phyloP scores from a whole-genome alignment of 2,113 vertebrate species.

The Paratilapia polleni region DNA sequence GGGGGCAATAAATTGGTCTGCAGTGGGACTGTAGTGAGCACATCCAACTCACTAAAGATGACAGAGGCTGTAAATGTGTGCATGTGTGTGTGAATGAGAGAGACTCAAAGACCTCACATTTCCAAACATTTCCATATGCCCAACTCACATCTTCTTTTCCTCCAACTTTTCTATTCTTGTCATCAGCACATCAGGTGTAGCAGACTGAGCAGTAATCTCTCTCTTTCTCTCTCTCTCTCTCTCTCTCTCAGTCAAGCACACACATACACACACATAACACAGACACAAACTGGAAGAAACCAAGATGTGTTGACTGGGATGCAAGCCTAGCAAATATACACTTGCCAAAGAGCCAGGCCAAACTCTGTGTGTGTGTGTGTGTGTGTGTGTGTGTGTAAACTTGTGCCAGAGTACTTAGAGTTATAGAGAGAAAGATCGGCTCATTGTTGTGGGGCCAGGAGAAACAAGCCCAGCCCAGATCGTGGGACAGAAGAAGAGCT shows the following conservation, averaged over 20 bases:
- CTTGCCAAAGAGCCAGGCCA: constrained; percentile 42
- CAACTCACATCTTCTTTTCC: constrained; percentile 20
- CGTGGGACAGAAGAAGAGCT: background rate
- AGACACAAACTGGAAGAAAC: background rate
- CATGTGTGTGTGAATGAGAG: background rate
- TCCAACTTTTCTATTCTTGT: constrained; percentile 17
- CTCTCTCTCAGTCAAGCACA: background rate
- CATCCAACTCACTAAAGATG: constrained; percentile 15
- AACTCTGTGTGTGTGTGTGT: constrained; percentile 25
- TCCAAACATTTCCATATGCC: constrained; percentile 19
- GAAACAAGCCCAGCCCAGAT: background rate
- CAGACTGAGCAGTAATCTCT: constrained; percentile 38
- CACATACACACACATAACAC: background rate
- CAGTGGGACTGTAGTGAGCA: constrained; percentile 19
- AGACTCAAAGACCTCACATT: background rate
- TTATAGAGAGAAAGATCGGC: constrained; percentile 48
- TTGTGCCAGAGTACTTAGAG: constrained; percentile 28
- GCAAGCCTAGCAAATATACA: constrained; percentile 46
- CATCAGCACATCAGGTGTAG: constrained; percentile 36
- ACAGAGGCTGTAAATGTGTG: background rate
- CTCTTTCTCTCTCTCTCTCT: no score
- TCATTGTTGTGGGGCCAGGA: constrained; percentile 4
- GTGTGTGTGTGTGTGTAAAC: background rate
- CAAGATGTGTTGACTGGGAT: constrained; percentile 47
- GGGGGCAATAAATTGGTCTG: constrained; percentile 31